Evolutionary conservation across 2,797 vertebrate species (phyloP).

Genomic region (Cuculus canorus): DNA sequence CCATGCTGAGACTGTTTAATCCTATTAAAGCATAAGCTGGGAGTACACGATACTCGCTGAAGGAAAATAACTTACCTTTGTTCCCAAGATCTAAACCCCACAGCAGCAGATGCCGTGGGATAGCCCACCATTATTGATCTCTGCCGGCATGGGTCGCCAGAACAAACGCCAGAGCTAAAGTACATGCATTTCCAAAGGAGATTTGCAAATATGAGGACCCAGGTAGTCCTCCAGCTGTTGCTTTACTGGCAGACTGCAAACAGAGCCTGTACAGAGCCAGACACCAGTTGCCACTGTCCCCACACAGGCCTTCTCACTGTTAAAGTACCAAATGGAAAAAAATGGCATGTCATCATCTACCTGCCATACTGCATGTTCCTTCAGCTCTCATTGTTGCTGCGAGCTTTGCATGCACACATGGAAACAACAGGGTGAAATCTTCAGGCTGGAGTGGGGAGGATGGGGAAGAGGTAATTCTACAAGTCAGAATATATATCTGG

Average conservation of each 20-base stretch:
- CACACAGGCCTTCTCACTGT: background rate
- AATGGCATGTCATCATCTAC: background rate
- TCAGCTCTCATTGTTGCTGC: background rate
- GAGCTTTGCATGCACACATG: background rate
- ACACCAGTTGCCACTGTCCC: background rate
- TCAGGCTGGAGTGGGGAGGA: background rate
- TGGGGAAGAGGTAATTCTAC: background rate
- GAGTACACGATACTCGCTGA: background rate
- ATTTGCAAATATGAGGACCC: background rate
- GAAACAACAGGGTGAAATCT: background rate
- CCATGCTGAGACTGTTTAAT: slow-evolving; percentile 8
- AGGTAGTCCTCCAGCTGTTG: background rate
- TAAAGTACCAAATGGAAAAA: background rate
- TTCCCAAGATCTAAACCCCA: background rate
- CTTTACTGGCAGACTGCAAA: background rate
- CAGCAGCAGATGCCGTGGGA: background rate
- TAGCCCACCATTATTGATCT: background rate
- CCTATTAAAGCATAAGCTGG: slow-evolving; percentile 26
- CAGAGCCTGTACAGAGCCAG: background rate
- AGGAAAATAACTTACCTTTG: background rate
- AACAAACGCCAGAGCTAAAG: background rate
- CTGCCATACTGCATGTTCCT: background rate
- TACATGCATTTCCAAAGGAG: background rate
- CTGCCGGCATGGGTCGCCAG: background rate
- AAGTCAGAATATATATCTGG: background rate